A percentile compares a stretch with the other conserved stretches of the same genome.
These are phyloP conservation scores for Turritopsis rubra DNA, from an alignment of 30 jellyfish, hydroid and myxozoan genomes.

Conservation along the genomic window DNA sequence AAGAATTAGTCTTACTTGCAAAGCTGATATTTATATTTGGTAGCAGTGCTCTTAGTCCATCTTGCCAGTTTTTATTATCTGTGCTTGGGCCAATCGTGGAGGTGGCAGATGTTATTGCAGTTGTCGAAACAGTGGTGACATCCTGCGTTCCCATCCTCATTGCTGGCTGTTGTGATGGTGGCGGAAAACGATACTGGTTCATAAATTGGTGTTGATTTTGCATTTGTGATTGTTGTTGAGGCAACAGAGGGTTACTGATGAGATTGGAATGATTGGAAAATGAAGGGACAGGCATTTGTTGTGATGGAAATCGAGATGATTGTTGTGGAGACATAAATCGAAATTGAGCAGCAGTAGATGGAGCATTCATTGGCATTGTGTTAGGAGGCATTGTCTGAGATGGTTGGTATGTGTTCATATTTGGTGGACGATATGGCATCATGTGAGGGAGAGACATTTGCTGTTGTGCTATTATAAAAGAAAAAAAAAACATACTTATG, in stretches of 20 bases:
- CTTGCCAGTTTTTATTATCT: conserved; percentile 73
- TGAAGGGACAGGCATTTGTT: background rate
- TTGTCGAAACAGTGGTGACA: background rate
- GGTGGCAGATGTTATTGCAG: background rate
- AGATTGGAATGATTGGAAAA: background rate
- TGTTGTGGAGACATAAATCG: conserved; percentile 29
- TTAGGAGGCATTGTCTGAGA: background rate
- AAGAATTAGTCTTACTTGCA: conserved; percentile 41
- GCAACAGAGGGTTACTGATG: background rate
- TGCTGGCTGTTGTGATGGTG: conserved; percentile 4
- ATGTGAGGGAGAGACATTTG: conserved; percentile 9
- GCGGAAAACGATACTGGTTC: conserved; percentile 18
- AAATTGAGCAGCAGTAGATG: background rate
- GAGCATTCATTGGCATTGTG: background rate
- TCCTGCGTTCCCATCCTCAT: background rate
- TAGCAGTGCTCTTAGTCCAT: conserved; percentile 75
- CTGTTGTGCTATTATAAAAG: background rate
- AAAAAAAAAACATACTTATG: background rate
- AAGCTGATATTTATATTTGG: conserved; percentile 87
- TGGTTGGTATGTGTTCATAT: conserved; percentile 7
- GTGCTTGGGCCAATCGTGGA: conserved; percentile 20
- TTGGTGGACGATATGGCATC: conserved; percentile 9
- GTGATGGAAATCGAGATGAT: background rate
- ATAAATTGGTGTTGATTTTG: background rate
- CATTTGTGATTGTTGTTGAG: background rate